Evolutionary conservation across 2,888 invertebrate genomes (phyloP), one percentile per base, ranked within the genome.

Genomic region (Drosophila maculinotata): DNA sequence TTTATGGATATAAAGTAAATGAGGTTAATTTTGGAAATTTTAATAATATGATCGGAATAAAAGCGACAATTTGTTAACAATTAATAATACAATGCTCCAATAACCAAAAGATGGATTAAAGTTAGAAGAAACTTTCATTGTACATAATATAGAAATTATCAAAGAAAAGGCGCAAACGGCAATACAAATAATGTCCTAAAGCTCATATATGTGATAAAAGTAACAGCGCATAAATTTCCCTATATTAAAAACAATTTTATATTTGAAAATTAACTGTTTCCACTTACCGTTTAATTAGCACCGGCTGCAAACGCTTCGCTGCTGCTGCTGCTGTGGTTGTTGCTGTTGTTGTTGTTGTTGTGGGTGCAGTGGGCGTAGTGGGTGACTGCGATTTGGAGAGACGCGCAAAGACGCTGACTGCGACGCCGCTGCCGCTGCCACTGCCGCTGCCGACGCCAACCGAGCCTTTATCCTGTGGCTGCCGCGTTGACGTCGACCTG

Each of bases 401-500:
- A 38, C 76, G 72, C 48, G 65, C 31, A 59, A 75, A 72, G 26
- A 71, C 74, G 42, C 35, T 64, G 33, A 45, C 68, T 64, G 67
- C 78, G 87, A 36, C 4, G 20, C 20, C 20, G 20, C 20, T 20
- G 60, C 68, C 78, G 87, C 39, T 20, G 20, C 20, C 20, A 4
- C 20, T 20, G 60, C 62, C 69, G 42, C 65, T 20, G 65, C 64
- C 69, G 44, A 45, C 69, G 72, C 72, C 78, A 76, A 73, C 69
- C 48, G 79, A 73, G 81, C 87, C 87, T 71, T 83, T 88, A 88
- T 88, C 88, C 85, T 79, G 76, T 87, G 88, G 89, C 88, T 81
- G 85, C 68, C 78, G 87, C 39, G 69, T 69, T 72, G 76, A 64
- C 75, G 56, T 35, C 47, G 53, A 47, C 64, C 15, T 10, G 69